phyloP scores from a whole-genome alignment of 2,888 invertebrate genomes.

The Brachyopa scutellaris region DNA sequence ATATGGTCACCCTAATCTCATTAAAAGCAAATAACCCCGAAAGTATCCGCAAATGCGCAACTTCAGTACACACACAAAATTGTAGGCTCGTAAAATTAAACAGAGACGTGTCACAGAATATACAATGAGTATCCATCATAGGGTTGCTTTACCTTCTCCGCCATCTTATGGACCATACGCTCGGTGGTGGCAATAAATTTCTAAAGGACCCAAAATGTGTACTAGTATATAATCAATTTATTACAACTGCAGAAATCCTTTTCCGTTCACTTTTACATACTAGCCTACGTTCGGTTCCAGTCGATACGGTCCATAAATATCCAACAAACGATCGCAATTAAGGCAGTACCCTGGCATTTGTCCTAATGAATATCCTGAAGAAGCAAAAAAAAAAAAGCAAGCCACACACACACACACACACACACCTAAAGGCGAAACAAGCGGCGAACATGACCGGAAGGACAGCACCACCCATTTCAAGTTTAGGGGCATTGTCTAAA shows the following conservation, averaged over 20 bases:
- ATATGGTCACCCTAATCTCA: constrained; percentile 28
- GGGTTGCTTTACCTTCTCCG: constrained; percentile 33
- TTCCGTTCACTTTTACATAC: constrained; percentile 26
- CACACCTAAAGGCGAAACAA: constrained; percentile 6
- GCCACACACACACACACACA: neutral
- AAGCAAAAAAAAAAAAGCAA: constrained; percentile 1
- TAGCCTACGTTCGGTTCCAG: neutral
- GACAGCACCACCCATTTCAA: constrained; percentile 37
- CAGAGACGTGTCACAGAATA: constrained; percentile 65
- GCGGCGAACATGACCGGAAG: constrained; percentile 31
- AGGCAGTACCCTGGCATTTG: constrained; percentile 44
- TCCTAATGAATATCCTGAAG: constrained; percentile 62
- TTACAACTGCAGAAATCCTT: constrained; percentile 69
- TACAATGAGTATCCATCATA: constrained; percentile 65
- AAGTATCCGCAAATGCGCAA: constrained; percentile 46
- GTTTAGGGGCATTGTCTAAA: constrained; percentile 37
- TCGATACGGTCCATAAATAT: constrained; percentile 56
- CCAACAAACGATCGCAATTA: constrained; percentile 65
- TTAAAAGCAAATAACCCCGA: constrained; percentile 47
- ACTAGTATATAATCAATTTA: constrained; percentile 66
- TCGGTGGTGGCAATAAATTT: constrained; percentile 48
- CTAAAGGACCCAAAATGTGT: constrained; percentile 57
- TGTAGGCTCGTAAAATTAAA: constrained; percentile 59
- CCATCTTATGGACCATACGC: constrained; percentile 2
- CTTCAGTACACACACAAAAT: constrained; percentile 36